Percentiles rank a stretch among this genome's conserved stretches.
Evolutionary conservation across 2,797 vertebrate species (phyloP).

Genomic region (Serranus cabrilla): DNA sequence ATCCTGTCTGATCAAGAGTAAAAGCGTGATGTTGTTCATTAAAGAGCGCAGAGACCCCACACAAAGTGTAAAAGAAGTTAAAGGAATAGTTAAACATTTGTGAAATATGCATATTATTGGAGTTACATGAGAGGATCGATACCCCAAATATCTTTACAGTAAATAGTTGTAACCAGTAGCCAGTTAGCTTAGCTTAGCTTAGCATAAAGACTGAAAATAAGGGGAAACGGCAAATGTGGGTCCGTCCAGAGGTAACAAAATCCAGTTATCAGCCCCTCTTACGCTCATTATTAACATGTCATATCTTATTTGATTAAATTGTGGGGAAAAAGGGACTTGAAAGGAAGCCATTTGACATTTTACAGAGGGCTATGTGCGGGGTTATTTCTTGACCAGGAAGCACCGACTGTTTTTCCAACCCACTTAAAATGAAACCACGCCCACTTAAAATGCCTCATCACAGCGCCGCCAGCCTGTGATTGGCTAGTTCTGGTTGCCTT

Average conservation of each 20-base stretch:
- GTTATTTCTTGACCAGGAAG: neutral
- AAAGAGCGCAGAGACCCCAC: slow-evolving; percentile 6
- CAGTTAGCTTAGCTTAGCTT: neutral
- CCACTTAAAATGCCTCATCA: too few relatives aligned
- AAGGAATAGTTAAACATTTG: too few relatives aligned
- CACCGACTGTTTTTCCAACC: too few relatives aligned
- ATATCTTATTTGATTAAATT: neutral
- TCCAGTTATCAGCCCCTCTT: neutral
- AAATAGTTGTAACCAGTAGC: neutral
- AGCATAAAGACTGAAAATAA: neutral
- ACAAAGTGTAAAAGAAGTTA: neutral
- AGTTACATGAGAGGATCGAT: neutral
- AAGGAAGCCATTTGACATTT: neutral
- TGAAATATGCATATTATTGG: too few relatives aligned
- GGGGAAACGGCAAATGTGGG: too few relatives aligned
- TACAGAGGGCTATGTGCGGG: neutral
- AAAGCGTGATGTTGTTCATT: neutral
- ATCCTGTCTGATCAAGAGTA: slow-evolving; percentile 50
- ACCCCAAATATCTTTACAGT: neutral
- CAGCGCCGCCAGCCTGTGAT: too few relatives aligned
- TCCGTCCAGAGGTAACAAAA: neutral
- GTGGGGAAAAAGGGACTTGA: neutral
- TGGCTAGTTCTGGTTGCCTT: too few relatives aligned
- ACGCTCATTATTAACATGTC: neutral
- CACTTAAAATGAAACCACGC: too few relatives aligned